Evolutionary conservation across 2,797 vertebrate genomes (phyloP).

Genomic region (Gymnopithys bicolor): DNA sequence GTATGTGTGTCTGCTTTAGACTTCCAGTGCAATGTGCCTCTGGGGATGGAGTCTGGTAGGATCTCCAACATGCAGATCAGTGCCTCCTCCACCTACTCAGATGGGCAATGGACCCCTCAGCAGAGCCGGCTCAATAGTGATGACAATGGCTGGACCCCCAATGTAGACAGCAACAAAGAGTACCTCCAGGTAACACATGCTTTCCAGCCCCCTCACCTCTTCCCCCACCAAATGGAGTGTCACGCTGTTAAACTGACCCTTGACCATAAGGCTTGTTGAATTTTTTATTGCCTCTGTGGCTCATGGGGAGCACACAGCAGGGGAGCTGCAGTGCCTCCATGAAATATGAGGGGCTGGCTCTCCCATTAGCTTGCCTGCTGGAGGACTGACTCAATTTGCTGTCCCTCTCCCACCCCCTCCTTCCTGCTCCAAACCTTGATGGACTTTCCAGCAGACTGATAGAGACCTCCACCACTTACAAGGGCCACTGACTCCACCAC

Average conservation of each 20-base stretch:
- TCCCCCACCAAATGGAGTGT: conserved; percentile 1
- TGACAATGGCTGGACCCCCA: conserved; percentile 95
- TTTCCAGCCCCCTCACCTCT: neutral
- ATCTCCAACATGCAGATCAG: conserved; percentile 95
- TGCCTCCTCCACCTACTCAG: conserved; percentile 90
- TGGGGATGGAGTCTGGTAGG: conserved; percentile 93
- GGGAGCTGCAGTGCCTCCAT: conserved; percentile 27
- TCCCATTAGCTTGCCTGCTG: conserved; percentile 32
- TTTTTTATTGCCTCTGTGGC: conserved; percentile 53
- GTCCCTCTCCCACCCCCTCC: neutral
- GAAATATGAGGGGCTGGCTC: neutral
- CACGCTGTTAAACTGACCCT: conserved; percentile 37
- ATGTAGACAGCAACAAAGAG: conserved; percentile 92
- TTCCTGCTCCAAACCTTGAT: conserved; percentile 42
- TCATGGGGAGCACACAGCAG: conserved; percentile 31
- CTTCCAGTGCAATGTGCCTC: conserved; percentile 91
- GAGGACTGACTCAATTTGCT: neutral
- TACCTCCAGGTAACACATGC: conserved; percentile 88
- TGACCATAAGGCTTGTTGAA: conserved; percentile 18
- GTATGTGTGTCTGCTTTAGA: conserved; percentile 72
- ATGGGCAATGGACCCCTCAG: conserved; percentile 89
- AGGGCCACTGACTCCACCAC: conserved; percentile 9
- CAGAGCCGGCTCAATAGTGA: conserved; percentile 94
- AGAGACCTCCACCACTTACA: conserved; percentile 41
- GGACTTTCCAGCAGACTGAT: neutral